Percentiles rank a stretch among this genome's conserved stretches.
phyloP scores from a whole-genome alignment of 2,888 invertebrate species.

The Caenorhabditis doughertyi region DNA sequence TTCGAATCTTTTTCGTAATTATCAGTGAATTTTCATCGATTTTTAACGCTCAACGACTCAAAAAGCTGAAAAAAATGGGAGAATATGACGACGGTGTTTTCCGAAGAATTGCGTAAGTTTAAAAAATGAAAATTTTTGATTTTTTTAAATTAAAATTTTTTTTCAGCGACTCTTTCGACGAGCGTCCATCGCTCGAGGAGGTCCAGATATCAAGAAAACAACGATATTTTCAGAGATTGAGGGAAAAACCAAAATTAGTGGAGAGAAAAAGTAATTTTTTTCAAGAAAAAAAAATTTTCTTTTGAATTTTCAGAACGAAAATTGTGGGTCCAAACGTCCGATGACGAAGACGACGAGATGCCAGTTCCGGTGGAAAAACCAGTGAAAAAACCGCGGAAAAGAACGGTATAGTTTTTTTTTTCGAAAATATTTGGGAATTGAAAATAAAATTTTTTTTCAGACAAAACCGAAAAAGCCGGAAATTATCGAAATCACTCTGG shows the following conservation, averaged over 20 bases:
- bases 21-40: background rate
- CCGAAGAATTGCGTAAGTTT: background rate
- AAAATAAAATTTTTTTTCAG: too few species aligned
- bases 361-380: too few species aligned
- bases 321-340: too few species aligned
- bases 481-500: too few species aligned
- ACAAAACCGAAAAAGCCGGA: too few species aligned
- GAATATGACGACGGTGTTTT: background rate
- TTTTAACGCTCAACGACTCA: too few species aligned
- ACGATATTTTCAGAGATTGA: background rate
- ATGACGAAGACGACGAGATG: too few species aligned
- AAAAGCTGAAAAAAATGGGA: background rate
- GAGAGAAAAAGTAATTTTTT: background rate
- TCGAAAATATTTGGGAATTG: too few species aligned
- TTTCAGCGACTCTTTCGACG: background rate
- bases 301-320: too few species aligned
- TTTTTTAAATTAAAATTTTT: background rate
- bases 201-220: background rate
- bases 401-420: too few species aligned
- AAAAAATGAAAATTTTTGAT: background rate
- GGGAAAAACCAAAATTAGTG: background rate
- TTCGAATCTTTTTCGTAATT: background rate
- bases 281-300: background rate
- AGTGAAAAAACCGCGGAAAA: too few species aligned
- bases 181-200: background rate